These are phyloP conservation scores for Prunella strophiata DNA, from an alignment of 2,797 vertebrate species.

Conservation along the genomic window DNA sequence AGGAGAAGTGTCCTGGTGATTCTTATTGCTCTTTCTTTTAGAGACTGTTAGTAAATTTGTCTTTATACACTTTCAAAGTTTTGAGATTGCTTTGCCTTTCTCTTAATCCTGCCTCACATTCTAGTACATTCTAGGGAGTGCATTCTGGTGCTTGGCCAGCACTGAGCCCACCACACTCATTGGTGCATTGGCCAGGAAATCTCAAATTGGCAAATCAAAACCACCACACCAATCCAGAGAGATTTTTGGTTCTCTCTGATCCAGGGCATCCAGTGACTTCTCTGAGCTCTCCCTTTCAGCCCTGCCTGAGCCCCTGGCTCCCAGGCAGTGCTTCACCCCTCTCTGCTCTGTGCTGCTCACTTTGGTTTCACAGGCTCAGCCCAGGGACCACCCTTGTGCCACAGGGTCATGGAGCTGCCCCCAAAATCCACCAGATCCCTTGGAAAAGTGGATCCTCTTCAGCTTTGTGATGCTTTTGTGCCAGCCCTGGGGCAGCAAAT, in stretches of 20 bases:
- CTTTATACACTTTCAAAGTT: background rate
- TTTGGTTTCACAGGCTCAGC: background rate
- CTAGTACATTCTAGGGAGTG: background rate
- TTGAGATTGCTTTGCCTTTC: background rate
- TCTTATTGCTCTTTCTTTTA: background rate
- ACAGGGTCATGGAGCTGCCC: background rate
- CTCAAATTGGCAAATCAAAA: background rate
- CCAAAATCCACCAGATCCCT: background rate
- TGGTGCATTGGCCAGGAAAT: background rate
- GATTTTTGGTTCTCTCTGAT: background rate
- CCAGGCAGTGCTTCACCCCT: background rate
- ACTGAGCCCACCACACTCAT: background rate
- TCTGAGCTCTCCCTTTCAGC: background rate
- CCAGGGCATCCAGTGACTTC: background rate
- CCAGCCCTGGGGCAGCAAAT: background rate
- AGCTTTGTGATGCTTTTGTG: background rate
- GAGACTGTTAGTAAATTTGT: background rate
- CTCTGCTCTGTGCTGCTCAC: background rate
- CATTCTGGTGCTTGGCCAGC: background rate
- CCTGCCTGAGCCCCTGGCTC: background rate
- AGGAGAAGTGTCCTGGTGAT: background rate
- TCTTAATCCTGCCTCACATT: background rate
- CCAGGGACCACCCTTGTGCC: fast-evolving
- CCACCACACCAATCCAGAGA: background rate
- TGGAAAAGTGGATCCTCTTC: background rate